phyloP scores from a whole-genome alignment of 2,113 vertebrate species.

The Micronycteris hirsuta region DNA sequence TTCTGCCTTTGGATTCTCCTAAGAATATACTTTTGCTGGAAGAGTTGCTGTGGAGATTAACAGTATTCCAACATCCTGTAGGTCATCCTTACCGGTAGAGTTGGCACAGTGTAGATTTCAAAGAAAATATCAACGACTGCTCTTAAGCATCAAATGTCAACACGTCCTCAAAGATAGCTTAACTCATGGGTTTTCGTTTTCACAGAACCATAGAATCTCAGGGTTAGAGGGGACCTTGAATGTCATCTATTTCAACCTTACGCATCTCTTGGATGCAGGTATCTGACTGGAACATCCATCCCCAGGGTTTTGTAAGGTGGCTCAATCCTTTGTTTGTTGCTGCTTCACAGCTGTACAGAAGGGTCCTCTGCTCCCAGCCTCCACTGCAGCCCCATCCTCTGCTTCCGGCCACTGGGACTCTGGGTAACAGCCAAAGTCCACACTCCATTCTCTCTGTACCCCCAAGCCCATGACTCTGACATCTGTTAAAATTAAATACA shows the following conservation, averaged over 20 bases:
- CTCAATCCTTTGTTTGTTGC: accelerated
- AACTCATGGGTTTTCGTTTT: conserved; percentile 22
- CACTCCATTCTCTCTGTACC: not conserved
- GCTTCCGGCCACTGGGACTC: not conserved
- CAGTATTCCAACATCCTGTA: not conserved
- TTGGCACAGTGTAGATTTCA: conserved; percentile 44
- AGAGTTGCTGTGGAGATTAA: conserved; percentile 70
- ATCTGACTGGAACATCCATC: not conserved
- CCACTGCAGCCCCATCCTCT: accelerated
- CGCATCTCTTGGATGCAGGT: not conserved
- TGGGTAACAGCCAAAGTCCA: not conserved
- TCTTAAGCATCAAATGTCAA: conserved; percentile 64
- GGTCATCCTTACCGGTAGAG: conserved; percentile 54
- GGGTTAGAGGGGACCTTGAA: conserved; percentile 34
- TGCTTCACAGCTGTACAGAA: not conserved
- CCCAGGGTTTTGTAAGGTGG: not conserved
- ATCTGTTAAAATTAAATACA: not conserved
- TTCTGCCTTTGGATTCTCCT: not conserved
- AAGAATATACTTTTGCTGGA: not conserved
- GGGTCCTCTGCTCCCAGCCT: not conserved
- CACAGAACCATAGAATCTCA: not conserved
- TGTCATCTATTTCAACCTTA: conserved; percentile 11
- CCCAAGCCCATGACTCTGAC: not conserved
- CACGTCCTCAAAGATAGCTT: conserved; percentile 39
- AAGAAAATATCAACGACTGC: conserved; percentile 67